These are phyloP conservation scores for Campoletis sonorensis DNA, from an alignment of 1,140 invertebrate genomes.

Conservation along the genomic window DNA sequence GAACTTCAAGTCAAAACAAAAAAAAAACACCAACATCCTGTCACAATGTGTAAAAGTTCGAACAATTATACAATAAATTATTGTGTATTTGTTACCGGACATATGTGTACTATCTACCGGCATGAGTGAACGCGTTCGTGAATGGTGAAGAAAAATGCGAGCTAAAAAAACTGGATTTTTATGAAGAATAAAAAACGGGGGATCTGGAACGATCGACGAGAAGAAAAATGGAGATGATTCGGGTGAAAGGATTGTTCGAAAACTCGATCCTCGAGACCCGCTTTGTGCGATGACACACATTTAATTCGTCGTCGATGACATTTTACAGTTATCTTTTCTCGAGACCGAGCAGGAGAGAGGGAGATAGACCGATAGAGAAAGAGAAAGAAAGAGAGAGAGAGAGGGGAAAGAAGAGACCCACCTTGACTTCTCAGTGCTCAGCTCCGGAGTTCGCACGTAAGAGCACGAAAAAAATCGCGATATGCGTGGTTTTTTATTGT, in stretches of 20 bases:
- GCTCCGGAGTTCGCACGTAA: background rate
- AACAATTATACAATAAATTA: background rate
- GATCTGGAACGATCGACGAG: background rate
- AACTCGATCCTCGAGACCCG: conserved; percentile 11
- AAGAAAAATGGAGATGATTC: conserved; percentile 15
- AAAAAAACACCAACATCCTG: background rate
- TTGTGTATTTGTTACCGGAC: background rate
- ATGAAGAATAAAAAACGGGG: too few relatives aligned
- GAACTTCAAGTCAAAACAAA: background rate
- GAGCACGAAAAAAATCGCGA: conserved; percentile 17
- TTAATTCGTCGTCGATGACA: conserved; percentile 43
- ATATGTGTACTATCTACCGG: conserved; percentile 1
- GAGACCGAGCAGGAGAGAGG: background rate
- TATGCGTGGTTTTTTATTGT: conserved; percentile 3
- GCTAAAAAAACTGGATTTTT: background rate
- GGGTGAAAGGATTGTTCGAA: background rate
- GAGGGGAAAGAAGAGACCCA: background rate
- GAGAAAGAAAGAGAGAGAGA: background rate
- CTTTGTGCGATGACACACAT: conserved; percentile 41
- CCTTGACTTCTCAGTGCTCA: conserved; percentile 13
- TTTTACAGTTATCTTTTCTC: conserved; percentile 36
- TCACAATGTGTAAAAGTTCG: background rate
- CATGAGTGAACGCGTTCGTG: background rate
- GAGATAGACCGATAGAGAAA: background rate
- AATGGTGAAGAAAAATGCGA: background rate